phyloP scores from a whole-genome alignment of 1,140 invertebrate species.

The Anastrepha obliqua region DNA sequence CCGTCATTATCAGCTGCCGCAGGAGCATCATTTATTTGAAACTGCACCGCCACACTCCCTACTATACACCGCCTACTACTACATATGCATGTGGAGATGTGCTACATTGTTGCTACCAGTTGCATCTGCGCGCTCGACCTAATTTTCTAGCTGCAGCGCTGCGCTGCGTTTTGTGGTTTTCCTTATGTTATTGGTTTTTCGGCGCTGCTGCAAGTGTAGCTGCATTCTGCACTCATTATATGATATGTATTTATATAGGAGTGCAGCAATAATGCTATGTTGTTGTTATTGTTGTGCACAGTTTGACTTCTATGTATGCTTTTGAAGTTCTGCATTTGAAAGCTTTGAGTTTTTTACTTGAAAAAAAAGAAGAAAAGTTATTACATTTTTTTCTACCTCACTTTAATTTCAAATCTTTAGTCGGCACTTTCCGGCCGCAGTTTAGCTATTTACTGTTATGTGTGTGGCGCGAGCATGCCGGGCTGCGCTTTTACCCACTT shows the following conservation, averaged over 20 bases:
- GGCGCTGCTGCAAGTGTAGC: not conserved
- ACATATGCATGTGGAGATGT: not conserved
- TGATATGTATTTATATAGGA: not conserved
- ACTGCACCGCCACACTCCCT: no score
- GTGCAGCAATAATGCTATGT: not conserved
- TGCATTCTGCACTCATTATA: slow-evolving; percentile 9
- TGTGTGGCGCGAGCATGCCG: not conserved
- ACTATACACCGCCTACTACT: no score
- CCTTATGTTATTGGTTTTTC: not conserved
- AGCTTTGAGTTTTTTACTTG: not conserved
- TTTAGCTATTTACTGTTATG: not conserved
- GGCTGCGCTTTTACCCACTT: not conserved
- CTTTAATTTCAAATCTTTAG: no score
- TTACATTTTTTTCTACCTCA: no score
- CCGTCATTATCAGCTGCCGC: slow-evolving; percentile 1
- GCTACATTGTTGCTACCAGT: not conserved
- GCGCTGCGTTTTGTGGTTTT: not conserved
- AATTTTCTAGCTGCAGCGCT: not conserved
- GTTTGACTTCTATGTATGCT: not conserved
- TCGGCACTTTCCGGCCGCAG: not conserved
- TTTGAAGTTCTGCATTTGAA: not conserved
- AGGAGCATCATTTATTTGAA: slow-evolving; percentile 19
- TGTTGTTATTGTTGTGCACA: not conserved
- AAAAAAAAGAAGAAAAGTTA: not conserved
- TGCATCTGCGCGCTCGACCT: not conserved